Evolutionary conservation across 2,113 vertebrate species (phyloP).

Genomic region (Perca flavescens): DNA sequence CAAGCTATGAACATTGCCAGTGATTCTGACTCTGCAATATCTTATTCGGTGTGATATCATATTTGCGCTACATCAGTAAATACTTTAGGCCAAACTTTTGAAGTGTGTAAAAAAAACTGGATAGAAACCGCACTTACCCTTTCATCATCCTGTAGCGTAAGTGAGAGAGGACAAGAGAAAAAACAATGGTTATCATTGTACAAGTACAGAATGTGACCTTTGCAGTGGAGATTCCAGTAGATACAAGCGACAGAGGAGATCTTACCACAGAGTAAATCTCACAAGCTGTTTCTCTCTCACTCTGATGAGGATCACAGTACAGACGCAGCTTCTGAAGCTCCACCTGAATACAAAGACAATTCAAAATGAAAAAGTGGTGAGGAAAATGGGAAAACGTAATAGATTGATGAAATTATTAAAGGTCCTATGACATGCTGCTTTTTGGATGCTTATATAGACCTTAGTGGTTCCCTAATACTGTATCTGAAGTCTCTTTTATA

Average conservation of each 20-base stretch:
- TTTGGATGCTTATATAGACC: no score
- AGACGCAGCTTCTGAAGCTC: conserved; percentile 87
- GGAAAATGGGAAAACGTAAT: neutral
- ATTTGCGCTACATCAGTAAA: neutral
- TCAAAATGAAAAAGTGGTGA: neutral
- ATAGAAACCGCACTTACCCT: conserved; percentile 79
- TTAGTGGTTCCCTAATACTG: no score
- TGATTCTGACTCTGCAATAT: neutral
- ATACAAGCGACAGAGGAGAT: neutral
- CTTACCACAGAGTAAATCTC: conserved; percentile 88
- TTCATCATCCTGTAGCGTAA: conserved; percentile 81
- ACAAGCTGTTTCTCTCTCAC: conserved; percentile 87
- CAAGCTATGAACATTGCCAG: no score
- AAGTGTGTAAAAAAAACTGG: neutral
- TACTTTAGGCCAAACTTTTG: neutral
- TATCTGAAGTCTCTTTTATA: no score
- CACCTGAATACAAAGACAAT: conserved; percentile 65
- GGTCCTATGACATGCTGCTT: no score
- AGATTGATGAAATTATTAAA: neutral
- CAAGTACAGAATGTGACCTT: neutral
- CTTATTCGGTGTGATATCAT: neutral
- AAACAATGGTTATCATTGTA: neutral
- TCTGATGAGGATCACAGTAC: conserved; percentile 88
- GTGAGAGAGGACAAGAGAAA: conserved; percentile 26
- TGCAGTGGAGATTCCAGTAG: neutral